A percentile compares a stretch with the other conserved stretches of the same genome.
phyloP scores from a whole-genome alignment of 2,888 invertebrate genomes.

The Megastigmus dorsalis region DNA sequence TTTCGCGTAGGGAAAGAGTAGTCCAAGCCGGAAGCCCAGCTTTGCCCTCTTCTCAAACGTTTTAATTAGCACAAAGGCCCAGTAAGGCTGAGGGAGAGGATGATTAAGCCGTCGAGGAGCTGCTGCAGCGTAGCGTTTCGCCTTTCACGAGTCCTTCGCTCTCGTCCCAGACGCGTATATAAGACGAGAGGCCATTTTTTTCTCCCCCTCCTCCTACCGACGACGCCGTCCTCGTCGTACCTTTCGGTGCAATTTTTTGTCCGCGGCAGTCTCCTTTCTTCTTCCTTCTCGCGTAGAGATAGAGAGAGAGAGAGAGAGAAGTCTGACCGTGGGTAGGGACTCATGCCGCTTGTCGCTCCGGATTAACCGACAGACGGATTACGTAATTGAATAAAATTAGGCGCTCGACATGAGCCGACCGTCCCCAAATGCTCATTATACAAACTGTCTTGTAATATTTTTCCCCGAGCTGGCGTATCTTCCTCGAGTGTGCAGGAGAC shows the following conservation, averaged over 20 bases:
- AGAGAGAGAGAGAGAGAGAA: too few species aligned
- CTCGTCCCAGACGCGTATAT: not conserved
- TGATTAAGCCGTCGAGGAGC: conserved; percentile 54
- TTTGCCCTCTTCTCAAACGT: conserved; percentile 57
- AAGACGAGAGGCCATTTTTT: conserved; percentile 10
- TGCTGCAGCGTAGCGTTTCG: too few species aligned
- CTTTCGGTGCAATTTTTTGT: too few species aligned
- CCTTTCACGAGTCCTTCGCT: not conserved
- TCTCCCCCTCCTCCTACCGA: conserved; percentile 4
- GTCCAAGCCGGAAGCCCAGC: conserved; percentile 3
- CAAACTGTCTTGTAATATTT: conserved; percentile 36
- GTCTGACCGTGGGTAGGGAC: too few species aligned
- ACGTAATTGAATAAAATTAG: conserved; percentile 46
- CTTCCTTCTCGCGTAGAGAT: conserved; percentile 7
- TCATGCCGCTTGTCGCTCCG: conserved; percentile 1
- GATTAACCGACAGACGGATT: conserved; percentile 37
- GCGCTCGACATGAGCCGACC: too few species aligned
- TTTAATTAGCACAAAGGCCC: conserved; percentile 60
- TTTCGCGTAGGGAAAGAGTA: conserved; percentile 5
- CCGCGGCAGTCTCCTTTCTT: conserved; percentile 16
- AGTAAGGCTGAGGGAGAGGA: too few species aligned
- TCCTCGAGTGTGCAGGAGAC: not conserved
- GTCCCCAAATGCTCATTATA: conserved; percentile 31
- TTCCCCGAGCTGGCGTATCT: conserved; percentile 5
- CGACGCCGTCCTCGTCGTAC: not conserved